Conservation (phyloP, 1,140 invertebrate genomes). For the Saccostrea glomerata region DNA sequence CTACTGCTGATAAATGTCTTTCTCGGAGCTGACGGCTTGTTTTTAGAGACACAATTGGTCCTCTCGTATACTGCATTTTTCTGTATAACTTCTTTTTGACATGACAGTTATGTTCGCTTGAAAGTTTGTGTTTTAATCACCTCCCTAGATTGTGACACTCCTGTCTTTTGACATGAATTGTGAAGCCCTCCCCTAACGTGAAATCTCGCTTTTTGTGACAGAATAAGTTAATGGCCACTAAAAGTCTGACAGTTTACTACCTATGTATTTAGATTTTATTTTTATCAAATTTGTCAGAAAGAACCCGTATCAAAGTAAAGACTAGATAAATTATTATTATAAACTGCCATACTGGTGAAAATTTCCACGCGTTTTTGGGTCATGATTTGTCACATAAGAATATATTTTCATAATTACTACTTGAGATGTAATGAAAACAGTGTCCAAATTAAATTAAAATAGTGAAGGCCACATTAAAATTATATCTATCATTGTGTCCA, state of each 20-base stretch:
- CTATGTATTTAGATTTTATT: conserved; percentile 16
- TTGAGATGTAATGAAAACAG: neutral
- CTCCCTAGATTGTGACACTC: neutral
- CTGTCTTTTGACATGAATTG: neutral
- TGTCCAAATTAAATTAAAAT: neutral
- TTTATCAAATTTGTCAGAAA: conserved; percentile 15
- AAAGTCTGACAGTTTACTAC: neutral
- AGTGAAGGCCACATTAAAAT: neutral
- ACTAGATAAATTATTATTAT: neutral
- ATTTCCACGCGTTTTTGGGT: neutral
- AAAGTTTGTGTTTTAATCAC: neutral
- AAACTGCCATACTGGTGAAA: conserved; percentile 6
- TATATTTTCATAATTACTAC: conserved; percentile 16
- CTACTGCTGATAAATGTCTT: neutral
- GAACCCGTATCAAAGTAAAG: neutral
- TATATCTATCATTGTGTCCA: neutral
- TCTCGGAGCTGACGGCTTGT: neutral
- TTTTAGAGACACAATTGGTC: neutral
- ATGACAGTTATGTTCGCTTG: neutral
- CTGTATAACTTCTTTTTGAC: neutral
- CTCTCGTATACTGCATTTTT: neutral
- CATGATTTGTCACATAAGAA: neutral
- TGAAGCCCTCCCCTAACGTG: neutral
- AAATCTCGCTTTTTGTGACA: neutral
- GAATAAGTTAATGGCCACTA: neutral